Percentiles rank a stretch among this genome's conserved stretches.
These are phyloP conservation scores for Nomada fabriciana DNA, from an alignment of 2,888 invertebrate genomes.

Conservation along the genomic window DNA sequence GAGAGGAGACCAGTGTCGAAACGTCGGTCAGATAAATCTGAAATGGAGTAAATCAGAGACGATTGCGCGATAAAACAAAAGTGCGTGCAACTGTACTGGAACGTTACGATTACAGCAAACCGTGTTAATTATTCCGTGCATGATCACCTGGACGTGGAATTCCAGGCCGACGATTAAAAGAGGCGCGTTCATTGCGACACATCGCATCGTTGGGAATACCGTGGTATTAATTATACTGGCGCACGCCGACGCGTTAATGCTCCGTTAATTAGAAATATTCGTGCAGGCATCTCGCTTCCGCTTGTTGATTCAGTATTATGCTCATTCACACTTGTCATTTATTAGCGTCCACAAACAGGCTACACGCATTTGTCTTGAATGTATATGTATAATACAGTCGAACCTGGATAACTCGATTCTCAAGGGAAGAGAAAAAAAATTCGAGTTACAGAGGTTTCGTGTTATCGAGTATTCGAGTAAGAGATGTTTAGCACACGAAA, in stretches of 20 bases:
- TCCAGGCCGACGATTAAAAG: slow-evolving; percentile 61
- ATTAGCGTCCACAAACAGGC: slow-evolving; percentile 54
- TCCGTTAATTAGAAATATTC: slow-evolving; percentile 72
- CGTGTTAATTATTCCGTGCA: slow-evolving; percentile 63
- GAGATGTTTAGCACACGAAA: too few relatives aligned
- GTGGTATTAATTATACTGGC: slow-evolving; percentile 55
- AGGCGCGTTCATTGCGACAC: slow-evolving; percentile 63
- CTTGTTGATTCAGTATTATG: slow-evolving; percentile 61
- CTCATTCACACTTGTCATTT: slow-evolving; percentile 49
- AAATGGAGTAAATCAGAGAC: too few relatives aligned
- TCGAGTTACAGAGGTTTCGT: too few relatives aligned
- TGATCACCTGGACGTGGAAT: slow-evolving; percentile 46
- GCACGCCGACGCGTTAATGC: slow-evolving; percentile 56
- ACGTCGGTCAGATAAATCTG: neutral
- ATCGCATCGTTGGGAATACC: slow-evolving; percentile 52
- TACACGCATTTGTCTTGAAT: slow-evolving; percentile 47
- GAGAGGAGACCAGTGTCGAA: neutral
- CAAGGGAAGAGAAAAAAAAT: too few relatives aligned
- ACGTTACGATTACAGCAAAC: slow-evolving; percentile 42
- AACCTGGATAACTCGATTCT: too few relatives aligned
- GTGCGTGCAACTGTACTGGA: slow-evolving; percentile 14
- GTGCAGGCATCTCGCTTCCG: slow-evolving; percentile 49
- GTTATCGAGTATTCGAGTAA: too few relatives aligned
- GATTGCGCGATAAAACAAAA: neutral
- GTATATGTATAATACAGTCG: too few relatives aligned